Evolutionary conservation across 2,113 vertebrate species (phyloP).

Genomic region (Antennarius striatus): DNA sequence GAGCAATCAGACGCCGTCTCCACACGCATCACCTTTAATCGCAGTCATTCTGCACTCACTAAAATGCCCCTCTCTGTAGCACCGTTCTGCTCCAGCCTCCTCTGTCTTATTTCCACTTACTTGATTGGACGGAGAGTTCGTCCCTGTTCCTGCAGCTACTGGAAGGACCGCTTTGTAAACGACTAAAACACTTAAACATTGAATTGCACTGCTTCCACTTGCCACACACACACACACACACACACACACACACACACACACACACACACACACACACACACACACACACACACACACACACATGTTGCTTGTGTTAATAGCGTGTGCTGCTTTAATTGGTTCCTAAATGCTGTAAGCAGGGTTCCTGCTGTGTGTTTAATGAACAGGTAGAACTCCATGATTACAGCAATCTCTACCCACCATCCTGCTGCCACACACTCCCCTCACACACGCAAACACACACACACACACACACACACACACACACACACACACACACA

Average conservation of each 20-base stretch:
- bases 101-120: conserved; percentile 36
- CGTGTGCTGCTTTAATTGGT: conserved; percentile 98
- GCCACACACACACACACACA: conserved; percentile 16
- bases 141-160: conserved; percentile 2
- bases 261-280: conserved; percentile 24
- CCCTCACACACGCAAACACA: conserved; percentile 33
- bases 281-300: conserved; percentile 12
- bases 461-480: conserved; percentile 30
- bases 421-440: conserved; percentile 78
- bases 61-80: conserved; percentile 29
- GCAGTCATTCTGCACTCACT: conserved; percentile 67
- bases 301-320: conserved; percentile 92
- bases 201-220: conserved; percentile 37
- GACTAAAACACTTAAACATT: conserved; percentile 31
- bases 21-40: conserved; percentile 79
- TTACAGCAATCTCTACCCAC: conserved; percentile 98
- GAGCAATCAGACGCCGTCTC: conserved; percentile 77
- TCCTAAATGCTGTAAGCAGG: conserved; percentile 94
- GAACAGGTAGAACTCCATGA: conserved; percentile 99
- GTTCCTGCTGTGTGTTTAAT: conserved; percentile 99
- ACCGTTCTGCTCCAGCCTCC: conserved; percentile 20
- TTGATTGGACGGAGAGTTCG: conserved; percentile 34
- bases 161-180: conserved; percentile 12
- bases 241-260: conserved; percentile 25
- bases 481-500: conserved; percentile 5